Percentiles rank a stretch among this genome's conserved stretches.
These are phyloP conservation scores for Erebia aethiops DNA, from an alignment of 2,888 invertebrate genomes.

Conservation along the genomic window DNA sequence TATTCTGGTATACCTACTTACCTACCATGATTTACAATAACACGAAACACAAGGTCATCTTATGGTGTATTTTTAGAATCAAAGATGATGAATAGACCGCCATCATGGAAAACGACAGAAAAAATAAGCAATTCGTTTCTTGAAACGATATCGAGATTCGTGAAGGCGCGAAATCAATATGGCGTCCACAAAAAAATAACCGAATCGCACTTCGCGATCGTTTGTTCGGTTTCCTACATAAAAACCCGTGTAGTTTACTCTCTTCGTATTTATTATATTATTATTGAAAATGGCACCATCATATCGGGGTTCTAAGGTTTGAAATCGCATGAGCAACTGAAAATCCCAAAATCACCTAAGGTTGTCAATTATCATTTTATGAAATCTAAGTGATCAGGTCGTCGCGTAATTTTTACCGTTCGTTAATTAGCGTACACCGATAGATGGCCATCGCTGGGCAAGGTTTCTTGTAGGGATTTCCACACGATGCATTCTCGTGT, in stretches of 20 bases:
- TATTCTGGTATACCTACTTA: not conserved
- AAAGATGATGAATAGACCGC: not conserved
- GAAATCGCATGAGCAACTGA: not conserved
- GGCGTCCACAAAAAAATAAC: conserved; percentile 35
- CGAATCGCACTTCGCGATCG: conserved; percentile 17
- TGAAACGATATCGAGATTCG: conserved; percentile 18
- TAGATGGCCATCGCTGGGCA: no score
- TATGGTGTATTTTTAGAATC: not conserved
- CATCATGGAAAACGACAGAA: conserved; percentile 9
- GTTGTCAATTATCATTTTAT: not conserved
- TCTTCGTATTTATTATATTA: no score
- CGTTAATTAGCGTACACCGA: no score
- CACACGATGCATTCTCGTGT: no score
- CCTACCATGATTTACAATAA: conserved; percentile 1
- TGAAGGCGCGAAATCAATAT: conserved; percentile 40
- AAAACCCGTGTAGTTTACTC: not conserved
- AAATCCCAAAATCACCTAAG: not conserved
- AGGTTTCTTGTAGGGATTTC: no score
- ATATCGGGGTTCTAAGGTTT: not conserved
- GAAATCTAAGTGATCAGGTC: no score
- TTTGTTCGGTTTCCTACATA: conserved; percentile 22
- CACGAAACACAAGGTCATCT: not conserved
- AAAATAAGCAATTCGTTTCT: conserved; percentile 30
- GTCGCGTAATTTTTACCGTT: no score
- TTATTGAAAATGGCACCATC: not conserved